phyloP scores from a whole-genome alignment of 1,140 invertebrate genomes.

The Bombus confusus region DNA sequence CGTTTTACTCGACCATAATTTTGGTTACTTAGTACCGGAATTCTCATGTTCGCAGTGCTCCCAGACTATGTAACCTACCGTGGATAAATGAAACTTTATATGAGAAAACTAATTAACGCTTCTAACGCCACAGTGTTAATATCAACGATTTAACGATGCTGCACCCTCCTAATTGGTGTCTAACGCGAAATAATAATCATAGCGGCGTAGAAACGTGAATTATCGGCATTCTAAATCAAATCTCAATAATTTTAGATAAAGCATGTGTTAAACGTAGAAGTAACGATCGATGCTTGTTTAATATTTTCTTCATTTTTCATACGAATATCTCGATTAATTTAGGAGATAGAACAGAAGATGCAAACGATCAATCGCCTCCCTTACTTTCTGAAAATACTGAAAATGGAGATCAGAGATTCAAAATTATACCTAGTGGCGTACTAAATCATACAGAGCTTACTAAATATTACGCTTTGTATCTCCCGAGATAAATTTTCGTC shows the following conservation, averaged over 20 bases:
- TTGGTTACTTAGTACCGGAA: background rate
- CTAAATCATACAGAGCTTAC: background rate
- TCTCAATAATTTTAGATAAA: too few species aligned
- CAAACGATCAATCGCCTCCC: background rate
- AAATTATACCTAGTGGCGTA: too few species aligned
- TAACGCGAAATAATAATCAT: background rate
- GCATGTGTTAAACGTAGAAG: too few species aligned
- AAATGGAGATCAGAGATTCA: too few species aligned
- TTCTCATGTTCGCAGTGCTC: too few species aligned
- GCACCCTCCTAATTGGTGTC: background rate
- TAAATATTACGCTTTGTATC: background rate
- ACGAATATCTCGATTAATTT: background rate
- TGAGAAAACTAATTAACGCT: background rate
- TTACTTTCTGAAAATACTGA: background rate
- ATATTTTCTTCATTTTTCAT: background rate
- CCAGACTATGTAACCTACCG: background rate
- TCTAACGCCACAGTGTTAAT: background rate
- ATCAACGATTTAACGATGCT: background rate
- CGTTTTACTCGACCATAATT: background rate
- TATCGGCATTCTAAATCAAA: too few species aligned
- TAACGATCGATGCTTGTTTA: too few species aligned
- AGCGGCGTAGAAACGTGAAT: background rate
- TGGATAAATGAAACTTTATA: background rate
- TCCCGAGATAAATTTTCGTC: background rate
- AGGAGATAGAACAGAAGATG: too few species aligned